A percentile compares a stretch with the other conserved stretches of the same genome.
Conservation (phyloP, 2,113 vertebrate species). For the human (Homo sapiens) region DNA sequence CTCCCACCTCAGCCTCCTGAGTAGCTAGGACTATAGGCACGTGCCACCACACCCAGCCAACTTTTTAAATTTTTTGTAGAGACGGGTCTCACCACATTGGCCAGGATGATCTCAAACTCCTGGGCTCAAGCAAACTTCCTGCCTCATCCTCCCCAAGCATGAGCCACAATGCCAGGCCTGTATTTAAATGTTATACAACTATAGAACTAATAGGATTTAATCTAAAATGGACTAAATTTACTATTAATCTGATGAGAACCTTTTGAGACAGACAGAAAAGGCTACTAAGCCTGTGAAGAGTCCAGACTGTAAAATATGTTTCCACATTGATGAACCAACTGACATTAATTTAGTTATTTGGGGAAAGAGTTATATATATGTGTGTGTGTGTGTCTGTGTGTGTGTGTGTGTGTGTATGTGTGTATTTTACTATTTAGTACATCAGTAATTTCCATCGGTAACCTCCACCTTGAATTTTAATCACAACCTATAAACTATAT, state of each 20-base stretch:
- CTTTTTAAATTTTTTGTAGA: too few relatives aligned
- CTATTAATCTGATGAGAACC: not conserved
- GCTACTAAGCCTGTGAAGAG: not conserved
- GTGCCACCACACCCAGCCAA: too few relatives aligned
- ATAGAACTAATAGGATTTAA: not conserved
- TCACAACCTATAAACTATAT: not conserved
- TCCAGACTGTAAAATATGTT: not conserved
- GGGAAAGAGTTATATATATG: not conserved
- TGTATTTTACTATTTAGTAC: not conserved
- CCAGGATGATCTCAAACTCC: too few relatives aligned
- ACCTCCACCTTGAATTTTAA: not conserved
- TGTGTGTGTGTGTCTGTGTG: too few relatives aligned
- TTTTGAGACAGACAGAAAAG: not conserved
- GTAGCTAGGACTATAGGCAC: too few relatives aligned
- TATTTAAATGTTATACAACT: not conserved
- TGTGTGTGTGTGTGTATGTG: not conserved
- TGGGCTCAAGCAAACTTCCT: too few relatives aligned
- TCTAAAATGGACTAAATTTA: not conserved
- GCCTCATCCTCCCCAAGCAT: too few relatives aligned
- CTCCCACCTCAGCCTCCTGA: too few relatives aligned
- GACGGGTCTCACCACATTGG: too few relatives aligned
- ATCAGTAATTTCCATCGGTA: not conserved
- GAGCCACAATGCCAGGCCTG: too few relatives aligned
- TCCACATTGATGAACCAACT: not conserved
- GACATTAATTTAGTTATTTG: conserved; percentile 10